Percentiles rank a stretch among this genome's conserved stretches.
Conservation (phyloP, 2,113 vertebrate species). For the Poeciliopsis occidentalis region DNA sequence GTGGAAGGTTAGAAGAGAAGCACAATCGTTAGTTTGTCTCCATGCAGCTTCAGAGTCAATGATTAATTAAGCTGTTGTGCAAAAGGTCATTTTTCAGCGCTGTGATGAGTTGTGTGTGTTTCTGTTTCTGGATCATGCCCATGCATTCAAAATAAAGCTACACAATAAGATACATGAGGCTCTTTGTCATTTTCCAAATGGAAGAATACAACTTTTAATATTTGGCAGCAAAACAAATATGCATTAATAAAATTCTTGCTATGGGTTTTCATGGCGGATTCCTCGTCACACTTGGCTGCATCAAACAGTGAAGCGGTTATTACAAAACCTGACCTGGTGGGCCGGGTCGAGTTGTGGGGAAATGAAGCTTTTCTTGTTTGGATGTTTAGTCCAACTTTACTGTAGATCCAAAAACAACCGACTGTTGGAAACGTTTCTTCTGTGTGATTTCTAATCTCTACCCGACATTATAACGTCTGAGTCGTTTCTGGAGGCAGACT, state of each 20-base stretch:
- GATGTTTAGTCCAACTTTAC: background rate
- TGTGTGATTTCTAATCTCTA: too few relatives aligned
- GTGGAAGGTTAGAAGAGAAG: conserved; percentile 73
- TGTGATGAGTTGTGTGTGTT: conserved; percentile 19
- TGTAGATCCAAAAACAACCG: background rate
- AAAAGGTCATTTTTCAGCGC: conserved; percentile 49
- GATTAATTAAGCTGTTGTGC: conserved; percentile 60
- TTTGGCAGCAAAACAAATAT: background rate
- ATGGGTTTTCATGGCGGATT: background rate
- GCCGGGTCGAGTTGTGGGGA: too few relatives aligned
- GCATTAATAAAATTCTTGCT: background rate
- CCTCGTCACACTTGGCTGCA: background rate
- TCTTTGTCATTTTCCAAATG: background rate
- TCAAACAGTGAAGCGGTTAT: background rate
- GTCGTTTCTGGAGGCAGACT: background rate
- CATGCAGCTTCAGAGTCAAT: conserved; percentile 54
- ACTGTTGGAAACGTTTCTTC: background rate
- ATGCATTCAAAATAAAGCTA: conserved; percentile 22
- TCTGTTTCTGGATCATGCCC: conserved; percentile 2
- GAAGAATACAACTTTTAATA: background rate
- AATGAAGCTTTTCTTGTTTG: background rate
- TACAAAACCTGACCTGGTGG: too few relatives aligned
- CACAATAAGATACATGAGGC: background rate
- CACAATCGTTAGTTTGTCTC: conserved; percentile 70
- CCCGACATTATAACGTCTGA: background rate